phyloP scores from a whole-genome alignment of 2,113 vertebrate species.

The Bos javanicus region DNA sequence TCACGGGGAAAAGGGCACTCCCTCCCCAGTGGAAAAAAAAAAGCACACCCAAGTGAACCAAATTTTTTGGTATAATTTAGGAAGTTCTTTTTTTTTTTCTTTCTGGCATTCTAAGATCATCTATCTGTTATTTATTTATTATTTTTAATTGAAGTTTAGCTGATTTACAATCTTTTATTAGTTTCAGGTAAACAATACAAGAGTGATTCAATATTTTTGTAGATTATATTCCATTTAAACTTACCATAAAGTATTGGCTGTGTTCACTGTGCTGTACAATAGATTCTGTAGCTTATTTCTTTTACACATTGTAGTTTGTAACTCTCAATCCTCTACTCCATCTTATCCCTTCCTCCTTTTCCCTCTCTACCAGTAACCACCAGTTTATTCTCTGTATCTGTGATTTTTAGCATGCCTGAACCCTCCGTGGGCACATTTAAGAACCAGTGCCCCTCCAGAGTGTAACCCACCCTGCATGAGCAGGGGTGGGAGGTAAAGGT shows the following conservation, averaged over 20 bases:
- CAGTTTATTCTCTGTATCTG: not conserved
- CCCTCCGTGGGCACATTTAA: not conserved
- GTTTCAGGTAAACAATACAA: not conserved
- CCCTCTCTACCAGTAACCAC: not conserved
- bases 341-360: not conserved
- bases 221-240: not conserved
- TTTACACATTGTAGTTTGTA: not conserved
- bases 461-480: not conserved
- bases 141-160: not conserved
- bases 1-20: not conserved
- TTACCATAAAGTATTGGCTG: rapidly evolving
- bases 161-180: not conserved
- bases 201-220: not conserved
- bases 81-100: not conserved
- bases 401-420: not conserved
- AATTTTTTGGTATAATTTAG: not conserved
- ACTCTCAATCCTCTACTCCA: rapidly evolving
- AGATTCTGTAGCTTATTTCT: not conserved
- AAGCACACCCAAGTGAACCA: not conserved
- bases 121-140: not conserved
- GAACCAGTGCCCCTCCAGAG: not conserved
- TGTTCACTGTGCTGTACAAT: not conserved
- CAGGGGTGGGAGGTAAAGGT: not conserved
- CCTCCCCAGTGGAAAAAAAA: not conserved
- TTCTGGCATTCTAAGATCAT: not conserved